Percentiles rank a stretch among this genome's conserved stretches.
These are phyloP conservation scores for Drosophila meridionalis DNA, from an alignment of 2,888 invertebrate species.

Conservation along the genomic window DNA sequence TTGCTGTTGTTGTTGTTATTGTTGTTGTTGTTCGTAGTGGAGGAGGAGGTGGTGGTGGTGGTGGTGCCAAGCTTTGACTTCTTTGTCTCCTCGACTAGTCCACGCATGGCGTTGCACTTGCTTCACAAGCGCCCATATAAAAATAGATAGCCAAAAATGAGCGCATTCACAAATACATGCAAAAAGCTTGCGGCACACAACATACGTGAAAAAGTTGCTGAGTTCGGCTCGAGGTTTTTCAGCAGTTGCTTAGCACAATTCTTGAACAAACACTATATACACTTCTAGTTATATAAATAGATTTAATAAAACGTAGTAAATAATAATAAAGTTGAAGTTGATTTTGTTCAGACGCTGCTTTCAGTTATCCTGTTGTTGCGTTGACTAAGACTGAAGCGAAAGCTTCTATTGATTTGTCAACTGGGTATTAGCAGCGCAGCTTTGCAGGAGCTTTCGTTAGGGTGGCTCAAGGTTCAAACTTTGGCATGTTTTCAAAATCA, in stretches of 20 bases:
- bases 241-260: constrained; percentile 15
- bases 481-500: constrained; percentile 9
- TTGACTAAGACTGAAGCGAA: constrained; percentile 68
- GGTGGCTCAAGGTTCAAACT: constrained; percentile 45
- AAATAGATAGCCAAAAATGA: constrained; percentile 64
- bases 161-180: constrained; percentile 36
- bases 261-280: constrained; percentile 23
- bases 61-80: constrained; percentile 76
- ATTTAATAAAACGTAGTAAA: constrained; percentile 21
- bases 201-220: constrained; percentile 56
- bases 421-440: constrained; percentile 39
- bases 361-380: constrained; percentile 67
- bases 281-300: constrained; percentile 7
- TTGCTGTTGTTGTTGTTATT: constrained; percentile 65
- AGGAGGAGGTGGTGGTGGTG: constrained; percentile 62
- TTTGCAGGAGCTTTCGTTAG: constrained; percentile 47
- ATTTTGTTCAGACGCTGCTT: constrained; percentile 29
- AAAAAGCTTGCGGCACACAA: constrained; percentile 38
- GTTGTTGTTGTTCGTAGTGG: constrained; percentile 12
- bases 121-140: constrained; percentile 49
- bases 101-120: constrained; percentile 76
- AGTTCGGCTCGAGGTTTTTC: constrained; percentile 12
- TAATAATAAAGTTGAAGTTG: constrained; percentile 9
- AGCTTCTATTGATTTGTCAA: constrained; percentile 75
- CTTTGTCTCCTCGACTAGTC: constrained; percentile 82